Base-by-base conservation (phyloP, 2,113 vertebrate species). In the Scomber colias region DNA sequence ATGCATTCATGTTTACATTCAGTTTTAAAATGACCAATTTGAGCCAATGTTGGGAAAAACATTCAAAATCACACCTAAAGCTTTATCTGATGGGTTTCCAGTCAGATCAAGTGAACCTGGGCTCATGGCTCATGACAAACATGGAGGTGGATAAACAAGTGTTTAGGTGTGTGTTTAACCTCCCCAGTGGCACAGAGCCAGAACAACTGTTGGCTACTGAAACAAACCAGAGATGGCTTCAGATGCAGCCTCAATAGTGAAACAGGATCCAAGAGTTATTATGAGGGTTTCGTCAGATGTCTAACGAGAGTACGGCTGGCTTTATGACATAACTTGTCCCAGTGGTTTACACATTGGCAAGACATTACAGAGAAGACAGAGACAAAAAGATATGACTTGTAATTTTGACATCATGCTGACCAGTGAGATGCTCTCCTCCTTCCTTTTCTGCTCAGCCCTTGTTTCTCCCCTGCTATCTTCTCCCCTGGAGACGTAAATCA, bases 111-210 rank as follows among this genome's bases (percentile, higher is more conserved):
- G 50, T 5, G 12, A 72, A 55, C 54, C 68, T 62, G 60, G 48
- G 53, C 30, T 59, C 44, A 4, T 48, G 53, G 60, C 9, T 27
- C 24, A 15, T 55, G 63, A 82, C 75, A 70, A 72, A 79, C 69
- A 77, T 82, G 57, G 57, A 80, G 35, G 51, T 56, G 77, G 74
- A 84, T 81, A 55, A 83, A 75, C 40, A 50, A 65, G 57, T 67
- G 64, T 77, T 78, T 55, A 71, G 71, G 66, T 79, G 79, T 84
- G 84, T 77, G 83, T 73, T 85, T 85, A 80, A 77, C 77, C 81
- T 81, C 79, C 85, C 73, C 14, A 17, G 56, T 83, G 90, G 87
- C 85, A 75, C 49, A 45, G 21, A 63, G 79, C 90, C 89, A 92
- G 75, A 71, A 24, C 68, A 21, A 75, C 46, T 7, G 19, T 80